phyloP scores from a whole-genome alignment of 2,797 vertebrate species.

The Danio kyathit region DNA sequence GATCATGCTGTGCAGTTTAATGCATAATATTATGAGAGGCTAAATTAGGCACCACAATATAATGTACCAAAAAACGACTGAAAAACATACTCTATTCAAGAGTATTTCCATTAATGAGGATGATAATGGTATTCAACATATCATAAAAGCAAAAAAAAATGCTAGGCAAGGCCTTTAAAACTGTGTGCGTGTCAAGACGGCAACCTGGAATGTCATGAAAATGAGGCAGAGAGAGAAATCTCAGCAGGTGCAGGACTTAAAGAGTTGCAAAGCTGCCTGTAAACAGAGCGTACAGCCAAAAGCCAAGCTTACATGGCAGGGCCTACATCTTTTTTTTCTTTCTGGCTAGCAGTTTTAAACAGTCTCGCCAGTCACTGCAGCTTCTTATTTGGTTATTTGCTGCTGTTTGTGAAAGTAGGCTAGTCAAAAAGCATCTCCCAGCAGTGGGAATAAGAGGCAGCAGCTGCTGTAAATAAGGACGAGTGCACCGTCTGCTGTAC shows the following conservation, averaged over 20 bases:
- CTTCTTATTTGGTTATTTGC: constrained; percentile 12
- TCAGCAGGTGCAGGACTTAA: constrained; percentile 48
- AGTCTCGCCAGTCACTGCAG: neutral
- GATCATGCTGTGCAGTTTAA: constrained; percentile 52
- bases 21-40: constrained; percentile 39
- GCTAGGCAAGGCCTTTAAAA: constrained; percentile 43
- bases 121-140: constrained; percentile 51
- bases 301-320: constrained; percentile 21
- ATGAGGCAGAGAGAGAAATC: constrained; percentile 42
- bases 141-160: constrained; percentile 47
- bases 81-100: constrained; percentile 30
- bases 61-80: constrained; percentile 42
- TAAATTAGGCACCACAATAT: constrained; percentile 30
- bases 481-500: neutral
- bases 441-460: neutral
- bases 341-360: neutral
- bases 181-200: constrained; percentile 40
- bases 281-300: constrained; percentile 12
- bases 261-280: constrained; percentile 35
- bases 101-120: constrained; percentile 43
- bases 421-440: constrained; percentile 18
- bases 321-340: neutral
- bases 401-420: constrained; percentile 31
- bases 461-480: constrained; percentile 27
- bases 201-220: constrained; percentile 34